These are phyloP conservation scores for Chamaea fasciata DNA, from an alignment of 2,113 vertebrate species.

Conservation along the genomic window DNA sequence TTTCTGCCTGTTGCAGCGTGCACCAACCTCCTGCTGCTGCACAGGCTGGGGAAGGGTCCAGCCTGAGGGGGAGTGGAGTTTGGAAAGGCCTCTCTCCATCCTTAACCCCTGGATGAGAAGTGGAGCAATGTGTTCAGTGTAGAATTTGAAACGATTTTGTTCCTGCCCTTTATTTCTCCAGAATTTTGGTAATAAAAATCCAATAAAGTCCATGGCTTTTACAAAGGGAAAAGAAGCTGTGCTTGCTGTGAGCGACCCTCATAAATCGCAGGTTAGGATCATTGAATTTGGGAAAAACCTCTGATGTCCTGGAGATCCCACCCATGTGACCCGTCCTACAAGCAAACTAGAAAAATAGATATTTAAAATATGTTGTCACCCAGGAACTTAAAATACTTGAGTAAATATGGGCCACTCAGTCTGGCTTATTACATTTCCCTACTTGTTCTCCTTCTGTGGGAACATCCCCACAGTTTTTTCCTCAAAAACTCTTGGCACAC, in stretches of 20 bases:
- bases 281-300: neutral
- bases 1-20: neutral
- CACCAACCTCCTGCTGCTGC: neutral
- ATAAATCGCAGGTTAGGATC: too few relatives aligned
- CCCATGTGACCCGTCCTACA: neutral
- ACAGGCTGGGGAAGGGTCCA: neutral
- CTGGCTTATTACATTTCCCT: neutral
- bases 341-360: neutral
- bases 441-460: neutral
- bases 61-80: neutral
- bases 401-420: neutral
- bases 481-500: neutral
- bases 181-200: neutral
- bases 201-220: neutral
- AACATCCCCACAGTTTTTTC: neutral
- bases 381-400: neutral
- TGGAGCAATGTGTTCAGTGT: rapidly evolving
- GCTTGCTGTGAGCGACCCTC: neutral
- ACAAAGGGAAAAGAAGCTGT: neutral
- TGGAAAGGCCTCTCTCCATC: neutral
- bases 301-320: neutral
- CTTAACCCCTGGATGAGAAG: rapidly evolving
- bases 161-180: neutral
- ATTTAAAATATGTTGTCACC: neutral
- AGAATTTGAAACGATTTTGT: neutral